Evolutionary conservation across 2,888 invertebrate genomes (phyloP), one percentile per base, ranked within the genome.

Genomic region (Aleiodes alternator): DNA sequence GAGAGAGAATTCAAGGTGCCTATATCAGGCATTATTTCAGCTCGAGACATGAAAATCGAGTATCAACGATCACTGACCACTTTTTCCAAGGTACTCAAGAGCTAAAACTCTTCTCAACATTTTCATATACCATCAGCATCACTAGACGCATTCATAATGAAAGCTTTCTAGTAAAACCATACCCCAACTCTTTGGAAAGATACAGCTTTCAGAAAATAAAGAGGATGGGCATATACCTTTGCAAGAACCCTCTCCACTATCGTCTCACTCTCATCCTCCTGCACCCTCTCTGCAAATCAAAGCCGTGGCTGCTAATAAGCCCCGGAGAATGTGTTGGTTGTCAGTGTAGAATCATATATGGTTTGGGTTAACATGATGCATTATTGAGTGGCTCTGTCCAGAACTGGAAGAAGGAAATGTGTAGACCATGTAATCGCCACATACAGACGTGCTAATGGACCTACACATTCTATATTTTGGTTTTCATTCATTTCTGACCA

Each of bases 21-120:
- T 85, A 83, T 87, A 88, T 87, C 87, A 86, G 85, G 85, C 87
- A 88, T 88, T 88, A 88, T 88, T 87, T 87, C 87, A 87, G 86
- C 81, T 79, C 77, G 78, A 72, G 78, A 53, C 43, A 1, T 43
- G 16, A 68, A 29, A 51, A 68, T 68, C 68, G 68, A 53, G 53
- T 68, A 68, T 68, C 51, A 68, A 51, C 50, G 51, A 68, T 68
- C 31, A 68, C 29, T 68, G 51, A 75, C 69, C 72, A 55, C 43
- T 77, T 57, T 57, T 48, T 38, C 50, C 23, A 23, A 43, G 43
- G 29, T 77, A 78, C 80, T 78, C 76, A 68, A 72, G 56, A 43
- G 56, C 43, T 51, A 57, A 57, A 68, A 61, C 29, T 38, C 71
- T 69, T 16, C 59, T 48, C 23, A 43, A 11, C 43, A 11, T 9